A percentile compares a stretch with the other conserved stretches of the same genome.
Evolutionary conservation across 53 echinoderm and acorn worm genomes (phyloP).

Genomic region (Astropecten irregularis): DNA sequence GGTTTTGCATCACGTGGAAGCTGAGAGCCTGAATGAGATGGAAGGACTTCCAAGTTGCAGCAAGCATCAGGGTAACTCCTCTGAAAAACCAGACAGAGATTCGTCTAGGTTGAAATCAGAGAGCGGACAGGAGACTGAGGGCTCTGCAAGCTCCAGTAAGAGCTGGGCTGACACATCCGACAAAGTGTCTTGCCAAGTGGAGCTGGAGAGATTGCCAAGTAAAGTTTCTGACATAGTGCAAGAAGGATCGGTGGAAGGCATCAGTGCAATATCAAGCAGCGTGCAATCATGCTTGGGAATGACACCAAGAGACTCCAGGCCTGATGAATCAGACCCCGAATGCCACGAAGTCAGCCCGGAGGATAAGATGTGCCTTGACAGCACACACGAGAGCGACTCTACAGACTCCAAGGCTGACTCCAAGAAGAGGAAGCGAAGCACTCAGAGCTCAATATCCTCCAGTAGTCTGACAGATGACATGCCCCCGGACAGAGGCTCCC

Average conservation of each 20-base stretch:
- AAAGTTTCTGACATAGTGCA: neutral
- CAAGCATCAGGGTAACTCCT: no score
- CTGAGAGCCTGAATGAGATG: no score
- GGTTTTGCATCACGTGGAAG: no score
- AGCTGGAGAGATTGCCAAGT: neutral
- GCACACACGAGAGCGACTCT: neutral
- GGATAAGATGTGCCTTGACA: neutral
- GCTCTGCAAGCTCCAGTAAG: neutral
- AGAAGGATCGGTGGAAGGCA: slow-evolving; percentile 6
- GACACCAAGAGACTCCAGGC: neutral
- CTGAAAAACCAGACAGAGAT: no score
- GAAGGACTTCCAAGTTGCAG: no score
- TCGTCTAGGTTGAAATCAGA: no score
- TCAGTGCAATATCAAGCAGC: slow-evolving; percentile 20
- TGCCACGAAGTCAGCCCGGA: neutral
- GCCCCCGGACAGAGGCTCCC: neutral
- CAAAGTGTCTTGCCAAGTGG: neutral
- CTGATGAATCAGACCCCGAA: neutral
- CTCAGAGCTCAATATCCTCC: slow-evolving; percentile 57
- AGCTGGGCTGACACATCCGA: neutral
- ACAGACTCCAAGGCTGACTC: slow-evolving; percentile 22
- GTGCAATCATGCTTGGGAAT: slow-evolving; percentile 37
- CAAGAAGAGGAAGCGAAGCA: slow-evolving; percentile 68
- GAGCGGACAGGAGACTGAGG: neutral
- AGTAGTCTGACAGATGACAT: slow-evolving; percentile 63